A percentile compares a stretch with the other conserved stretches of the same genome.
phyloP scores from a whole-genome alignment of 1,140 invertebrate species.

The Drosophila takahashii region DNA sequence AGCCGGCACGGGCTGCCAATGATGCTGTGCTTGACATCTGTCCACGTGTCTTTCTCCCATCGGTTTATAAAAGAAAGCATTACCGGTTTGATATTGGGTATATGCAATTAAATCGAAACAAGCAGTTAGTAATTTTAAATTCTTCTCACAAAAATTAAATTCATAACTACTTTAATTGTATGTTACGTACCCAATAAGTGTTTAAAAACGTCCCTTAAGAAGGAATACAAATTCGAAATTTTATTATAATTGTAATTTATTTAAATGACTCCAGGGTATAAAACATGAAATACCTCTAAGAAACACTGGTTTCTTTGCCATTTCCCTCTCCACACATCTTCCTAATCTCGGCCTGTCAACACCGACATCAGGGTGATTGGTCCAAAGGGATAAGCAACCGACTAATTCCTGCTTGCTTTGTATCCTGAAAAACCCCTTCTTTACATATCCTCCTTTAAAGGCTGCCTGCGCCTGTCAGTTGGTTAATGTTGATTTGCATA shows the following conservation, averaged over 20 bases:
- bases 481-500: conserved; percentile 21
- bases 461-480: conserved; percentile 18
- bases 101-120: not conserved
- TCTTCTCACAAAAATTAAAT: too few species aligned
- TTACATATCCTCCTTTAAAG: conserved; percentile 2
- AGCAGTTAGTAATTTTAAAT: too few species aligned
- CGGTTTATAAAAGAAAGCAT: not conserved
- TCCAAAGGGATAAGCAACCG: conserved; percentile 37
- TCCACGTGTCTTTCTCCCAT: conserved; percentile 33
- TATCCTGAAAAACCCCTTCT: not conserved
- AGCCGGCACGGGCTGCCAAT: not conserved
- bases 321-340: conserved; percentile 13
- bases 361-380: conserved; percentile 62
- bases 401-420: conserved; percentile 28
- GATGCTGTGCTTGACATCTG: conserved; percentile 48
- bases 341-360: conserved; percentile 57
- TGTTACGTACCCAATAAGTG: too few species aligned
- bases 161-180: too few species aligned
- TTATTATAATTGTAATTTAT: not conserved
- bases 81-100: not conserved
- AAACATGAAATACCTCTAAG: not conserved
- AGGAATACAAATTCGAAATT: too few species aligned
- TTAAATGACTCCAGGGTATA: not conserved
- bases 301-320: not conserved
- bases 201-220: too few species aligned